Evolutionary conservation across 2,797 vertebrate species (phyloP), one percentile per base, ranked within the genome.

Genomic region (Notolabrus celidotus): DNA sequence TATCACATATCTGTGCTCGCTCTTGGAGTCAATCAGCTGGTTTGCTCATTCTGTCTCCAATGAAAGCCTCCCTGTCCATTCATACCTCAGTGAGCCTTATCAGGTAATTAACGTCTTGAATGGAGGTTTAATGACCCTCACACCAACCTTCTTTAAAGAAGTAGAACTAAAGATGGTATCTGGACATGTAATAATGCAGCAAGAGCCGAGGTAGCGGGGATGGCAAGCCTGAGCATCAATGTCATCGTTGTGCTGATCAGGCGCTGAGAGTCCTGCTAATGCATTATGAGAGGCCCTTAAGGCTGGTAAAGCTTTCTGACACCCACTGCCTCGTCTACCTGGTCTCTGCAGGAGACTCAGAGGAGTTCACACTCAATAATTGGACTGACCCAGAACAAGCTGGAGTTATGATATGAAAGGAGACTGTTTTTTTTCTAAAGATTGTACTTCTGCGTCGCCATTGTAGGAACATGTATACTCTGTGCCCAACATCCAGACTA

Each of bases 81-180:
- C 36, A 87, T 83, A 82, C 80, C 80, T 86, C 84, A 59, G 77
- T 46, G 53, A 66, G 54, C 77, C 90, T 93, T 94, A 93, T 93
- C 88, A 78, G 85, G 84, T 90, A 92, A 94, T 93, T 92, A 92
- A 87, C 54, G 69, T 74, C 75, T 81, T 91, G 86, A 93, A 93
- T 88, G 83, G 89, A 87, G 80, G 75, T 91, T 87, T 92, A 93
- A 93, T 89, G 90, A 91, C 91, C 89, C 79, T 61, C 77, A 62
- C 86, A 83, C 86, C 88, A 88, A 92, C 91, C 82, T 90, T 88
- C 90, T 87, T 92, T 91, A 88, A 88, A 75, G 79, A 90, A 91
- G 88, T 88, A 71, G 87, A 92, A 91, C 92, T 91, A 91, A 92
- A 93, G 92, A 93, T 93, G 66, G 22, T 94, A 94, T 94, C 91